These are phyloP conservation scores for Azemiops feae DNA, from an alignment of 2,113 vertebrate genomes.

Conservation along the genomic window DNA sequence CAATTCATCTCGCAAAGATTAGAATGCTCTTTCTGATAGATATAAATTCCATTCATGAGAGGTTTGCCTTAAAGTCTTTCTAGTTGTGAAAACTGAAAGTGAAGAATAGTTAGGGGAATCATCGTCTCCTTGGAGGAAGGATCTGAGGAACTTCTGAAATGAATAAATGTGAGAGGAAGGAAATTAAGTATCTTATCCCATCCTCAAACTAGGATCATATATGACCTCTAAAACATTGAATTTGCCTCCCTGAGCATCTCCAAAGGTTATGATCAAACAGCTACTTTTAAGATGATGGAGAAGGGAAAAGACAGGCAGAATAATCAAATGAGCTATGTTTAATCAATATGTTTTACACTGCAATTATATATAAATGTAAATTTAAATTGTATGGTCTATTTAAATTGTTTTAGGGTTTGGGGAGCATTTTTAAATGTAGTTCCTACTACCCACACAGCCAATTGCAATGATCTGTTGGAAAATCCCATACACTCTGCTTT, in stretches of 20 bases:
- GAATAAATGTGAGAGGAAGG: background rate
- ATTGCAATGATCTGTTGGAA: background rate
- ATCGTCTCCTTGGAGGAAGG: background rate
- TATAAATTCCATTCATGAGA: background rate
- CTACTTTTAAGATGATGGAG: background rate
- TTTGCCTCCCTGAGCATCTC: background rate
- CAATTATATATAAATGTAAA: background rate
- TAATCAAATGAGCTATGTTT: background rate
- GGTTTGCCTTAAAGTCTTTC: background rate
- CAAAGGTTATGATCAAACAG: background rate
- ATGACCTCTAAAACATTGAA: background rate
- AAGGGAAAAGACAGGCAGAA: background rate
- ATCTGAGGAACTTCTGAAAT: background rate
- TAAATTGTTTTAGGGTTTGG: background rate
- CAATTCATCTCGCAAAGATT: background rate
- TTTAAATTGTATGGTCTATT: background rate
- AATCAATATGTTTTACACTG: background rate
- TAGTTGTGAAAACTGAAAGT: background rate
- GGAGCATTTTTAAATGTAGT: background rate
- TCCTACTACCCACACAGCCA: background rate
- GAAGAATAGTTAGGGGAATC: background rate
- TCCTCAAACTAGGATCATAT: background rate
- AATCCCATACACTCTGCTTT: background rate
- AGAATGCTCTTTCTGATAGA: background rate
- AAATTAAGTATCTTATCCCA: background rate